Percentiles rank a stretch among this genome's conserved stretches.
Evolutionary conservation across 2,113 vertebrate species (phyloP).

Genomic region (Alouatta palliata): DNA sequence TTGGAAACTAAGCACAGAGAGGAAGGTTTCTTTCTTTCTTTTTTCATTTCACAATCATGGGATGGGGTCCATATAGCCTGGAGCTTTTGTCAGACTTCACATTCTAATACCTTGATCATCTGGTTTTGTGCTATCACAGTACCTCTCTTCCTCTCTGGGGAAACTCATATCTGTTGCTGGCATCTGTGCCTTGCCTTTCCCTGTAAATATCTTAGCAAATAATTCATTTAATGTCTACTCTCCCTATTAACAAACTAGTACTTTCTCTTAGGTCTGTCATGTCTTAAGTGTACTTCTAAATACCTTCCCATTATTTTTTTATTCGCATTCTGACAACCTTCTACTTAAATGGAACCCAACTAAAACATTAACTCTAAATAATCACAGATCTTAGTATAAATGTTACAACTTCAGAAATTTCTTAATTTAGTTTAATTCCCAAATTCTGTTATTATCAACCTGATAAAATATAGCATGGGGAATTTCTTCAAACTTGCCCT

Average conservation of each 20-base stretch:
- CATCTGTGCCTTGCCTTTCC: conserved; percentile 77
- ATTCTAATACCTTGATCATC: conserved; percentile 77
- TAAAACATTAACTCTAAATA: background rate
- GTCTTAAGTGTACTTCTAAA: conserved; percentile 63
- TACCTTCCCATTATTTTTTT: conserved; percentile 41
- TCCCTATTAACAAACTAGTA: conserved; percentile 67
- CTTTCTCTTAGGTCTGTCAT: conserved; percentile 62
- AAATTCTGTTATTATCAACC: background rate
- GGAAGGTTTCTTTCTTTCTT: conserved; percentile 22
- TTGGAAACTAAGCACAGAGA: background rate
- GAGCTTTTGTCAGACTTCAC: conserved; percentile 59
- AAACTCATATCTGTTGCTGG: conserved; percentile 69
- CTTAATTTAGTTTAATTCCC: background rate
- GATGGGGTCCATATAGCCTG: conserved; percentile 57
- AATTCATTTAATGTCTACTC: conserved; percentile 64
- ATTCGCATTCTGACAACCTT: background rate
- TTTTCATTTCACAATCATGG: conserved; percentile 31
- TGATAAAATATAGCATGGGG: background rate
- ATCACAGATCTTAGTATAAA: background rate
- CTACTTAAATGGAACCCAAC: background rate
- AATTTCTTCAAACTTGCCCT: background rate
- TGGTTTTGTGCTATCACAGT: conserved; percentile 70
- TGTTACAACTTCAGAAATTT: background rate
- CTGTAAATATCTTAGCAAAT: conserved; percentile 77
- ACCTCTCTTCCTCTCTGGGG: conserved; percentile 73